Conservation (phyloP, 2,888 invertebrate genomes). For the Camponotus fellah region DNA sequence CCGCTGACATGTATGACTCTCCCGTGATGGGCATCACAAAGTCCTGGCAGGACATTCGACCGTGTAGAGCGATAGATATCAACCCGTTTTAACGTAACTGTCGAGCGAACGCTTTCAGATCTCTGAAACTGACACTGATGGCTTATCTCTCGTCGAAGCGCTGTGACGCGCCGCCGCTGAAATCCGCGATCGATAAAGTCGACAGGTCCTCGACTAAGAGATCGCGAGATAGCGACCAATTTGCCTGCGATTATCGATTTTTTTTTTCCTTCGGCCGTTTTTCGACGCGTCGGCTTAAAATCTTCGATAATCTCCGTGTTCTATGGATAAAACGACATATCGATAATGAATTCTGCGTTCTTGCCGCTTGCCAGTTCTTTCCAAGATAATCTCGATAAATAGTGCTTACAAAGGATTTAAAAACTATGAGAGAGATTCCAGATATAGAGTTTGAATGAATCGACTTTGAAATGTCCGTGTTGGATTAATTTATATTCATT, state of each 20-base stretch:
- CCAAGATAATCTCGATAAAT: background rate
- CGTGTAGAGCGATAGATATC: slow-evolving; percentile 80
- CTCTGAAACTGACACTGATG: slow-evolving; percentile 84
- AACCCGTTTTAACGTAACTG: slow-evolving; percentile 82
- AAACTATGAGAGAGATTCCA: background rate
- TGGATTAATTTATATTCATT: background rate
- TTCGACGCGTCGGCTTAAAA: slow-evolving; percentile 4
- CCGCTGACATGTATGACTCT: slow-evolving; percentile 84
- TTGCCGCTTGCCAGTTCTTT: background rate
- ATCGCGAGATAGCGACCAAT: slow-evolving; percentile 47
- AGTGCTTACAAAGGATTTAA: background rate
- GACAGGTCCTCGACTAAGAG: slow-evolving; percentile 31
- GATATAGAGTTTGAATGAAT: background rate
- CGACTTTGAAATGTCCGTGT: background rate
- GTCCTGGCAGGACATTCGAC: slow-evolving; percentile 80
- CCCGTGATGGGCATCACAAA: slow-evolving; percentile 78
- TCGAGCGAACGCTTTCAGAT: slow-evolving; percentile 80
- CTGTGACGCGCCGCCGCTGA: slow-evolving; percentile 55
- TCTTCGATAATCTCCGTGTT: slow-evolving; percentile 30
- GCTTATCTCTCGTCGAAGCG: slow-evolving; percentile 77
- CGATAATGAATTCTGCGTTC: background rate
- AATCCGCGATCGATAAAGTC: slow-evolving; percentile 48
- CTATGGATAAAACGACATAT: background rate
- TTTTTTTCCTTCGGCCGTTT: slow-evolving; percentile 22
- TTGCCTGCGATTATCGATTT: slow-evolving; percentile 57